Conservation (phyloP, 2,113 vertebrate genomes). For the Scomber scombrus region DNA sequence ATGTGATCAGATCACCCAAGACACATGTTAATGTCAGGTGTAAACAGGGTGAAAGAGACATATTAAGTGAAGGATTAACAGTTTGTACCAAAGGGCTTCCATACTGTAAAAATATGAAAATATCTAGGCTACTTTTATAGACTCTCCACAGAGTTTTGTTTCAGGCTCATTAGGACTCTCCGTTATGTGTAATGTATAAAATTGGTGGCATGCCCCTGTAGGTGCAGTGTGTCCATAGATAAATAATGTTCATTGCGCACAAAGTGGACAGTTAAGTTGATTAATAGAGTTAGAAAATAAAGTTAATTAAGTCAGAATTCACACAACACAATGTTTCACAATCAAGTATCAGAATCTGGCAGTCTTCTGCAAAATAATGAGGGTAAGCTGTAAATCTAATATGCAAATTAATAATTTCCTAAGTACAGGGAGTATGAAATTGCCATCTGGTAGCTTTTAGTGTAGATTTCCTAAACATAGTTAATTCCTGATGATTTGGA, state of each 20-base stretch:
- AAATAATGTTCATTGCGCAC: not conserved
- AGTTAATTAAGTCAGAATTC: slow-evolving; percentile 33
- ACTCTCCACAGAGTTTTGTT: not conserved
- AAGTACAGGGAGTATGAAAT: slow-evolving; percentile 45
- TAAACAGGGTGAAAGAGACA: not conserved
- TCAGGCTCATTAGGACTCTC: not conserved
- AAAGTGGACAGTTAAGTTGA: slow-evolving; percentile 9
- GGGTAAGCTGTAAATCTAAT: slow-evolving; percentile 45
- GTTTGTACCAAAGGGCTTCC: not conserved
- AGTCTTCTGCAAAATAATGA: slow-evolving; percentile 47
- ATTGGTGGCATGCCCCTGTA: not conserved
- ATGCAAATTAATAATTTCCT: slow-evolving; percentile 57
- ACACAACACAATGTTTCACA: slow-evolving; percentile 40
- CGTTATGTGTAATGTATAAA: not conserved
- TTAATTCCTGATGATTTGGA: not conserved
- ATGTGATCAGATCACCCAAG: too few species aligned
- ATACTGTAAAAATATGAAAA: too few species aligned
- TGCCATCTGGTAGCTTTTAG: slow-evolving; percentile 43
- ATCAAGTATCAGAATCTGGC: slow-evolving; percentile 48
- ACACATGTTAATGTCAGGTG: too few species aligned
- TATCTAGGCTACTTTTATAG: not conserved
- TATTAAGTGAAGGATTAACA: not conserved
- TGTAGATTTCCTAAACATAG: not conserved
- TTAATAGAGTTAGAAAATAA: slow-evolving; percentile 39
- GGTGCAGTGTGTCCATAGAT: not conserved